A percentile compares a stretch with the other conserved stretches of the same genome.
phyloP scores from a whole-genome alignment of 2,113 vertebrate species.

The Circaetus gallicus region DNA sequence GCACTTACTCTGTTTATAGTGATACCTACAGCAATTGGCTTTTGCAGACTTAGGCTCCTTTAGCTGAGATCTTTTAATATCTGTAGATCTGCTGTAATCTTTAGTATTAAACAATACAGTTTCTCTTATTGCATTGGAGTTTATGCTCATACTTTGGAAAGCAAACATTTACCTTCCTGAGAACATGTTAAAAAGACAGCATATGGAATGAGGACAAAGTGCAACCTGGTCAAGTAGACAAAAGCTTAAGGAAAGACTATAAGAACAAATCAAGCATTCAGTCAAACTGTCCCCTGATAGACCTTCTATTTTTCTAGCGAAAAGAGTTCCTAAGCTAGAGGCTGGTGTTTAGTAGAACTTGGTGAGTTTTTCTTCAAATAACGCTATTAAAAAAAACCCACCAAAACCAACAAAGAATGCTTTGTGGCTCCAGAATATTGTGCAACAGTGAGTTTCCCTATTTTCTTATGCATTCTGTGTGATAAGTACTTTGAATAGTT shows the following conservation, averaged over 20 bases:
- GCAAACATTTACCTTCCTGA: neutral
- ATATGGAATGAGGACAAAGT: neutral
- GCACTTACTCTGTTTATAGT: neutral
- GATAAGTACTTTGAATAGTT: neutral
- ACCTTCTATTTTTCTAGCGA: neutral
- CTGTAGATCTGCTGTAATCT: neutral
- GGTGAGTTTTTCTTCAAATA: neutral
- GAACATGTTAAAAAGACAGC: neutral
- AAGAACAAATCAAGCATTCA: neutral
- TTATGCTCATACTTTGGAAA: neutral
- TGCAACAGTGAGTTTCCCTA: neutral
- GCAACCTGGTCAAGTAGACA: neutral
- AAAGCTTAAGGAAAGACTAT: neutral
- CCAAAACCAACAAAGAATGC: neutral
- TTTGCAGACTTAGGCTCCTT: neutral
- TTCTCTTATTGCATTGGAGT: neutral
- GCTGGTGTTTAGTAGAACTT: neutral
- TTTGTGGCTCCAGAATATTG: neutral
- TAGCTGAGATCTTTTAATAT: neutral
- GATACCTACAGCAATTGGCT: neutral
- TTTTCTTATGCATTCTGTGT: neutral
- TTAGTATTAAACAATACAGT: neutral
- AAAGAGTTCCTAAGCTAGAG: neutral
- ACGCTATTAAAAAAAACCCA: fast-evolving
- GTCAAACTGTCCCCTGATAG: neutral